Base-by-base conservation (phyloP, 2,113 vertebrate genomes). In the Jacana jacana region DNA sequence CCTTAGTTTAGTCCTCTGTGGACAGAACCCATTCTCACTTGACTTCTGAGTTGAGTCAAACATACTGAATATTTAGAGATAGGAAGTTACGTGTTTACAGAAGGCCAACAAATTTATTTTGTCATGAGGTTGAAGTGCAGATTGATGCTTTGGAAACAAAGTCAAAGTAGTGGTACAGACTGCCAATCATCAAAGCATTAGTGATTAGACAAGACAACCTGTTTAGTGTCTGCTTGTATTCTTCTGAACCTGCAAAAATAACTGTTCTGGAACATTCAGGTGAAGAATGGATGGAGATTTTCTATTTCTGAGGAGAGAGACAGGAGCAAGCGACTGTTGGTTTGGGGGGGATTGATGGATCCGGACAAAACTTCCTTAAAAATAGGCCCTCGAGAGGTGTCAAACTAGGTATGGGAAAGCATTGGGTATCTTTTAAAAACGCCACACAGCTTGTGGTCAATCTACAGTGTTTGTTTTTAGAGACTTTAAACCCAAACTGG, bases 11-110 rank as follows among this genome's bases (percentile, higher is more conserved):
- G 17, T 63, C 23, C 7, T 63, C 27, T 24, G 52, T 39, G 30
- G 14, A 11, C 31, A 9, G 48, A 44, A 33, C 49, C 30, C 13
- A 28, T 5, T 0, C 13, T 57, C 24, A 25, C n/a, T 49, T 81
- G 84, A 33, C n/a, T 63, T 57, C 13, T 28, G 60, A 69, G 24
- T 61, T 35, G 42, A 63, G 31, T 37, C 49, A 77, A 40, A 14
- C 11, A 3, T 15, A 3, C 30, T 15, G 40, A 54, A 51, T 65
- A 24, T 55, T 85, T 46, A 72, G 46, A 68, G 18, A 46, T 30
- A n/a, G 17, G 2, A 18, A n/a, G 25, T 60, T n/a, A 19, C 0
- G 1, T 30, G 13, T 31, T 91, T 35, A n/a, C 23, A 40, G 42
- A 58, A 49, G 13, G 31, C 35, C 17, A 58, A 16, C 17, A 31